Conservation (phyloP, 2,797 vertebrate species). For the Iguana delicatissima region DNA sequence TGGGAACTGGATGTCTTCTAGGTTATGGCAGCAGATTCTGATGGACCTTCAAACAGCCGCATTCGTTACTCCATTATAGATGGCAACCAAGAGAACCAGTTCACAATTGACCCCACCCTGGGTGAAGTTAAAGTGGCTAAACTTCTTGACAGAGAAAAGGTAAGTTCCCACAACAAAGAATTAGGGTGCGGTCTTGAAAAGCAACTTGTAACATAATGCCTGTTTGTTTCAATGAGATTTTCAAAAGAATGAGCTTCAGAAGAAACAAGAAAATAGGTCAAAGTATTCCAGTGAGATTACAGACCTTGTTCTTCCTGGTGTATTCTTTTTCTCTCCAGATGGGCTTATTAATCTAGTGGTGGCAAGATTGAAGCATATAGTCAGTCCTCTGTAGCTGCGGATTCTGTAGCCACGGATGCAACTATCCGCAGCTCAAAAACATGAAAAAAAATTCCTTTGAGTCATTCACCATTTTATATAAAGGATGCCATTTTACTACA, state of each 20-base stretch:
- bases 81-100: conserved; percentile 94
- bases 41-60: conserved; percentile 90
- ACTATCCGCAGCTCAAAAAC: too few species aligned
- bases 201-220: not conserved
- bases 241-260: not conserved
- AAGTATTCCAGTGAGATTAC: not conserved
- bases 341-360: not conserved
- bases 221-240: not conserved
- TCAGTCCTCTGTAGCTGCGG: too few species aligned
- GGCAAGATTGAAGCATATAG: not conserved
- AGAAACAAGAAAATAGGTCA: not conserved
- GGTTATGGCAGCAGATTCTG: conserved; percentile 94
- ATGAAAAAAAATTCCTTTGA: too few species aligned
- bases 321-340: not conserved
- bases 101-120: conserved; percentile 89
- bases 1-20: conserved; percentile 71
- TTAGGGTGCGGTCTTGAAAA: not conserved
- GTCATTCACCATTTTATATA: too few species aligned
- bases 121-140: conserved; percentile 94
- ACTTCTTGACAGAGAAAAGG: conserved; percentile 93
- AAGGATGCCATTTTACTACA: too few species aligned
- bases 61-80: conserved; percentile 91
- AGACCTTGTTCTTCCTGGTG: not conserved
- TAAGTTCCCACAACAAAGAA: conserved; percentile 71
- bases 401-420: too few species aligned